Evolutionary conservation across 2,888 invertebrate genomes (phyloP).

Genomic region (Euproctis similis): DNA sequence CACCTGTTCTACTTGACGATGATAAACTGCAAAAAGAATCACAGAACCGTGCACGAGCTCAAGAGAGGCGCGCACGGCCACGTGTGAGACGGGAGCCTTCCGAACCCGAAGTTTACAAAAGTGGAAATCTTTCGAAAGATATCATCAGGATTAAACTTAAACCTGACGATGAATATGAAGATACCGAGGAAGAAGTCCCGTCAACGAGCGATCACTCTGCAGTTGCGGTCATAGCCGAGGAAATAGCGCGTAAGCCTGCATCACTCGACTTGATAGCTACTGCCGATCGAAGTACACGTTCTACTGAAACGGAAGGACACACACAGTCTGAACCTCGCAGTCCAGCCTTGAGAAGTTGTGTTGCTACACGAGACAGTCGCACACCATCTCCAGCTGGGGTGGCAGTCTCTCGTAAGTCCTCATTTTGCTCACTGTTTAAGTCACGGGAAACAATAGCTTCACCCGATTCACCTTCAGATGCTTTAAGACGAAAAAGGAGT

Average conservation of each 20-base stretch:
- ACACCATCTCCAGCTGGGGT: conserved; percentile 82
- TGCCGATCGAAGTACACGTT: conserved; percentile 38
- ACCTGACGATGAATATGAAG: conserved; percentile 83
- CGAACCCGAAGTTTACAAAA: conserved; percentile 53
- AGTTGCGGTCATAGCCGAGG: conserved; percentile 35
- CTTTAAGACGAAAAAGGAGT: conserved; percentile 56
- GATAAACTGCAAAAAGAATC: conserved; percentile 51
- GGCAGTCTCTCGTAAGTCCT: conserved; percentile 84
- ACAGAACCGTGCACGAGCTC: conserved; percentile 40
- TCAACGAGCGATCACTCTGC: conserved; percentile 17
- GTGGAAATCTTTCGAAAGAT: conserved; percentile 47
- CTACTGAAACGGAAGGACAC: conserved; percentile 47
- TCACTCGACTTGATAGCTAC: conserved; percentile 67
- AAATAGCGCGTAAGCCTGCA: conserved; percentile 71
- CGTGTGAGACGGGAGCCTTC: conserved; percentile 43
- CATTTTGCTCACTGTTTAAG: conserved; percentile 87
- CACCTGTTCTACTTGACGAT: conserved; percentile 24
- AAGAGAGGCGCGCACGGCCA: conserved; percentile 47
- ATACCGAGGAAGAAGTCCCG: conserved; percentile 40
- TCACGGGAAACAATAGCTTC: conserved; percentile 80
- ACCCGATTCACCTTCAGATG: conserved; percentile 77
- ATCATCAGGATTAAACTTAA: conserved; percentile 81
- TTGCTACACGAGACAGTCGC: conserved; percentile 37
- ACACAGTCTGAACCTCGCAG: conserved; percentile 35
- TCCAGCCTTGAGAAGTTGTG: conserved; percentile 22